Base-by-base conservation (phyloP, 2,888 invertebrate genomes). In the Tipula confusa region DNA sequence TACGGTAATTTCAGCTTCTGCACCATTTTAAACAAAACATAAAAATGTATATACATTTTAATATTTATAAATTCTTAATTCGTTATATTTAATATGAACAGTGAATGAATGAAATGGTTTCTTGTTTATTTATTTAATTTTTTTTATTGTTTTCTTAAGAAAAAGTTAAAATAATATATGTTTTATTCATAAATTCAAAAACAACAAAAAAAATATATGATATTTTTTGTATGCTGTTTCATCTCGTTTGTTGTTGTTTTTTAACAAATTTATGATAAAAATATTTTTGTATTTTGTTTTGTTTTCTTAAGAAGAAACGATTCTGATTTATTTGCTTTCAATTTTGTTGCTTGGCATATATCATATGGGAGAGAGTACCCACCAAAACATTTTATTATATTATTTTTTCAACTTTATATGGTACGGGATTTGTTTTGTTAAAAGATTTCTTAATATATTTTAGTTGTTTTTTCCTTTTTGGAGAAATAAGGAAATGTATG, bases 201-300 rank as follows among this genome's bases (percentile, higher is more conserved):
- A n/a, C 24, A 24, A 64, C 64, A 64, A 64, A 18, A n/a, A n/a
- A 64, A 64, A 64, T 24, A 64, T 9, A 64, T 64, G 1, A 24
- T 24, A 24, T 64, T 18, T 64, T 24, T 64, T 24, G 24, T 64
- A 24, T 18, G 64, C 64, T 64, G 64, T 64, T 64, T 64, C 64
- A 64, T 64, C 64, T 64, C 24, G 11, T 43, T 5, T 36, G 11
- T 9, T 24, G 64, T 64, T 64, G 64, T 18, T 64, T 24, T 64
- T 64, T 18, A 64, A 64, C 64, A 64, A 64, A 64, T 64, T 64
- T 64, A 64, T 64, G 64, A 64, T 64, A 64, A 64, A 64, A 64
- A 24, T 64, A 1, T 64, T 24, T 64, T 64, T 24, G 33, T 33
- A 9, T 64, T 64, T 43, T 43, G 43, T n/a, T 43, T 43, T 43